Conservation (phyloP, 37 sponge, comb jelly and placozoan species). For the Tethya wilhelma region DNA sequence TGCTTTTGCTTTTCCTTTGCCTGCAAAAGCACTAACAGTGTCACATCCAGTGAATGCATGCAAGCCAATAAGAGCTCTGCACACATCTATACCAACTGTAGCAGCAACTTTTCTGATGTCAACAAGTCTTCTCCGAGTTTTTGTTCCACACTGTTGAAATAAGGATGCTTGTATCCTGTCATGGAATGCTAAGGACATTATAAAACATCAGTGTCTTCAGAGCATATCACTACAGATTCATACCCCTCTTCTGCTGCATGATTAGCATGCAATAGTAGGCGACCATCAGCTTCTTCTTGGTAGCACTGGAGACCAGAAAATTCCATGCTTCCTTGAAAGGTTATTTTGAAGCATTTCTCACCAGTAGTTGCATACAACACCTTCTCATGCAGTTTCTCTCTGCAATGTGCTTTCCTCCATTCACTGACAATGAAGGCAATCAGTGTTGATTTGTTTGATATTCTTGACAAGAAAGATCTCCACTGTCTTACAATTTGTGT, state of each 20-base stretch:
- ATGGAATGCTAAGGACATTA: slow-evolving; percentile 27
- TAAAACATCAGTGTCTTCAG: slow-evolving; percentile 41
- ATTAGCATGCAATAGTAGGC: background rate
- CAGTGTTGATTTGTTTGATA: background rate
- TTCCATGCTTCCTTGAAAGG: background rate
- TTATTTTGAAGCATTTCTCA: background rate
- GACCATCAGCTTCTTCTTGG: slow-evolving; percentile 1
- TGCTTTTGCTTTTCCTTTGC: slow-evolving; percentile 22
- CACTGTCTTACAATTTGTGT: slow-evolving; percentile 14
- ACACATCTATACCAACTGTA: background rate
- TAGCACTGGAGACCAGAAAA: background rate
- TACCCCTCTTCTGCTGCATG: too few species aligned
- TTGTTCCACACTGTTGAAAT: slow-evolving; percentile 21
- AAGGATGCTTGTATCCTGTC: background rate
- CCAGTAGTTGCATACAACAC: background rate
- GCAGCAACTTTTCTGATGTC: slow-evolving; percentile 12
- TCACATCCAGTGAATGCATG: slow-evolving; percentile 49
- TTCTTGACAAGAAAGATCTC: slow-evolving; percentile 1
- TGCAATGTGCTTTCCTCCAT: background rate
- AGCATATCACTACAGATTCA: too few species aligned
- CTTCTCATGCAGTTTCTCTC: slow-evolving; percentile 8
- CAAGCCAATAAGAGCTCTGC: slow-evolving; percentile 5
- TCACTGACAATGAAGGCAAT: background rate
- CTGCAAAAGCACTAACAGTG: slow-evolving; percentile 11
- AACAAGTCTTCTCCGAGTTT: background rate